Evolutionary conservation across 2,113 vertebrate genomes (phyloP).

Genomic region (Sterna hirundo): DNA sequence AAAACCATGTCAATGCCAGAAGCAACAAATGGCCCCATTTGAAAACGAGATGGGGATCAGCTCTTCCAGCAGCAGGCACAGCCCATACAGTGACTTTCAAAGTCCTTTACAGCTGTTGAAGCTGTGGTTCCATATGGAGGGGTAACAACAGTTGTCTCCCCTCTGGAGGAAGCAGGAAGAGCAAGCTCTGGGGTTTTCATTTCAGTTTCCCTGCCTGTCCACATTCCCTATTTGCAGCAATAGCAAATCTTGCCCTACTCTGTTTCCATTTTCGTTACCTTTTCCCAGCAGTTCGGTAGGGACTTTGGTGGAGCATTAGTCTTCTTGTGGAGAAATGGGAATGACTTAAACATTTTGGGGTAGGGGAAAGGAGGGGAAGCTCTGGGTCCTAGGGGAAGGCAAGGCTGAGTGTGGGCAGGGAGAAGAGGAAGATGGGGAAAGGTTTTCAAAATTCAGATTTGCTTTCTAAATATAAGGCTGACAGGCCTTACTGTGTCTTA

Average conservation of each 20-base stretch:
- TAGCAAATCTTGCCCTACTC: neutral
- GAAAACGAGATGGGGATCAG: neutral
- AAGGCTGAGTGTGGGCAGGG: neutral
- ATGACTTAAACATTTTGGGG: neutral
- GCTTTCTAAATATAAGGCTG: neutral
- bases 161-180: neutral
- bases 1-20: neutral
- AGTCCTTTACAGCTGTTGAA: neutral
- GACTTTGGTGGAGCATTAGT: neutral
- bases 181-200: neutral
- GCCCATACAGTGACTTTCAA: neutral
- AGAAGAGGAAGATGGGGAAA: neutral
- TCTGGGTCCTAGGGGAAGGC: neutral
- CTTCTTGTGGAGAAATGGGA: neutral
- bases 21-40: neutral
- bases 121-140: neutral
- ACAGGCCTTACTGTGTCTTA: neutral
- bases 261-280: neutral
- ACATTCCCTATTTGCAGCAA: neutral
- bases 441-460: neutral
- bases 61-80: neutral
- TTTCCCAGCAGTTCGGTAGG: neutral
- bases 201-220: neutral
- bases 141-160: neutral
- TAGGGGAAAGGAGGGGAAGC: neutral